phyloP scores from a whole-genome alignment of 2,113 vertebrate species.

The Gorsachius goisagi region DNA sequence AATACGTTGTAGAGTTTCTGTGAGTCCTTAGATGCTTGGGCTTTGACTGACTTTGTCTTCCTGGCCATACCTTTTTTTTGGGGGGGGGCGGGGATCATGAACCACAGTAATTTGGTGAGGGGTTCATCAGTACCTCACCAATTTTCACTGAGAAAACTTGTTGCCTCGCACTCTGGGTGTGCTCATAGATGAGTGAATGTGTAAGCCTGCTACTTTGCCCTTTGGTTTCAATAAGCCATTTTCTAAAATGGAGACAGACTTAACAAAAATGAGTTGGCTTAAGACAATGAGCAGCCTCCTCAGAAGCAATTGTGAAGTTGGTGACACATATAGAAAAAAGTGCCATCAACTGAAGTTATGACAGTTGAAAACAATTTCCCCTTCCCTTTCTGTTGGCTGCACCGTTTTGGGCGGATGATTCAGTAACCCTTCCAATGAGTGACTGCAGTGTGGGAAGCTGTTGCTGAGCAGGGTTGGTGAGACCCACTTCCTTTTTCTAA shows the following conservation, averaged over 20 bases:
- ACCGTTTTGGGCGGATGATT: neutral
- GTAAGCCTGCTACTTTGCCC: neutral
- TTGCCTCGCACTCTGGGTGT: rapidly evolving
- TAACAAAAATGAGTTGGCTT: neutral
- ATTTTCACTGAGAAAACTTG: neutral
- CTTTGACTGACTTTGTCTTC: neutral
- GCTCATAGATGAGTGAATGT: neutral
- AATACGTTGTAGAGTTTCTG: neutral
- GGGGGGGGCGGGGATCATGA: no score
- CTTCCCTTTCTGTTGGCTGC: neutral
- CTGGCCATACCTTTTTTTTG: neutral
- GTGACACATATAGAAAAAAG: neutral
- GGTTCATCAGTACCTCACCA: neutral
- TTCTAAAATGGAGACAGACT: neutral
- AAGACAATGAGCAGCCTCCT: neutral
- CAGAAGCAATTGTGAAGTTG: neutral
- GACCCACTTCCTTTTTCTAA: neutral
- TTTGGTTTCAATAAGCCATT: neutral
- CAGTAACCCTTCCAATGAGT: neutral
- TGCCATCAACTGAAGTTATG: neutral
- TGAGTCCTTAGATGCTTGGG: neutral
- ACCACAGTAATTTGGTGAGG: neutral
- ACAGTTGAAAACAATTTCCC: neutral
- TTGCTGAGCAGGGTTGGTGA: neutral
- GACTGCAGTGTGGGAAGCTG: neutral